Base-by-base conservation (phyloP, 2,113 vertebrate species). In the human (Homo sapiens) region DNA sequence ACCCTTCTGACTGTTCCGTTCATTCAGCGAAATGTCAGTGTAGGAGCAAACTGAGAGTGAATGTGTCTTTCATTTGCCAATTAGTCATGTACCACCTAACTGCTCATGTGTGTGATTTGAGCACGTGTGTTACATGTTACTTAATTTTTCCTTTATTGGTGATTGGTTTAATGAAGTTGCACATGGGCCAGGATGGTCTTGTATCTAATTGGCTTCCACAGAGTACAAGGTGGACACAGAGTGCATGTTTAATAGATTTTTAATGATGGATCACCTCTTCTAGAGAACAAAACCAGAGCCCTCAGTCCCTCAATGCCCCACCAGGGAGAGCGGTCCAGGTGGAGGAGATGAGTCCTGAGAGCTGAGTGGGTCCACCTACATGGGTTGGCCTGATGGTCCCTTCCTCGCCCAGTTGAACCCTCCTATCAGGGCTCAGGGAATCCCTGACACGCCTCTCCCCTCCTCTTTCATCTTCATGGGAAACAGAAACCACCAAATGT, bases 41-140 rank as follows among this genome's bases (percentile, higher is more conserved):
- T 97, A 96, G 96, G 96, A 79, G 94, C 97, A 96, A 96, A 96
- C 64, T 1, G 92, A 97, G 95, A 96, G 40, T 48, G 61, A 94
- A n/a, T 0, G 0, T 9, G 40, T 66, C 87, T 97, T 97, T 96
- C 81, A 82, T 94, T 80, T 98, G 96, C 88, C 88, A 70, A 32
- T 97, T 97, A 98, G 96, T 98, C 98, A 98, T 80, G 72, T 79
- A 16, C 48, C 87, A 43, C 84, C 79, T 92, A 95, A 94, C 96
- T 23, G 38, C 57, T 91, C 84, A 64, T 27, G n/a, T 66, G 66
- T 97, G 59, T 38, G 35, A 59, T 72, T 27, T 61, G 57, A 45
- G 35, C 72, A 45, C 35, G 23, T 68, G 72, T 64, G 66, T 43
- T 32, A 5, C 38, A 5, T 40, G 30, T 64, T 76, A 85, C 80